Percentiles rank a stretch among this genome's conserved stretches.
Conservation (phyloP, 2,888 invertebrate species). For the Siphonodentalium dalli region DNA sequence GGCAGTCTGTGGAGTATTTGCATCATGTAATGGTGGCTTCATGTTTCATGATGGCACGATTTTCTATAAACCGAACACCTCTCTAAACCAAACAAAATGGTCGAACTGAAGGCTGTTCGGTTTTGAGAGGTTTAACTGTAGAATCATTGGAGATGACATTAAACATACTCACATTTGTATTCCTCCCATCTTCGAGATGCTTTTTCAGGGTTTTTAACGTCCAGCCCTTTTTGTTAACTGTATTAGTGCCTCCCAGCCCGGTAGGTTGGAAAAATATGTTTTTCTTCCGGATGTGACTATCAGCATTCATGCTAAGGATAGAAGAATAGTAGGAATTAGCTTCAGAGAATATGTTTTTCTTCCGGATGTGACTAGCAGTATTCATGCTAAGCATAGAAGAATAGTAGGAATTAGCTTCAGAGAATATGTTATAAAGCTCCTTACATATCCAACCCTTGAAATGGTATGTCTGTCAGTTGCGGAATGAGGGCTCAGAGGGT, state of each 20-base stretch:
- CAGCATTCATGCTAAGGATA: constrained; percentile 49
- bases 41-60: no score
- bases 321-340: no score
- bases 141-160: not conserved
- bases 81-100: not conserved
- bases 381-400: no score
- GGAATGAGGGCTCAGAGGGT: no score
- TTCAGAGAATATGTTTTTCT: constrained; percentile 36
- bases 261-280: constrained; percentile 37
- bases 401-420: no score
- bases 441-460: no score
- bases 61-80: no score
- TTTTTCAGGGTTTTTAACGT: constrained; percentile 52
- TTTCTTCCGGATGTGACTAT: constrained; percentile 39
- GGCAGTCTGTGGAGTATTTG: no score
- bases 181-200: constrained; percentile 52
- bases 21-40: no score
- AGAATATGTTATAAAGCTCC: constrained; percentile 40
- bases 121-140: not conserved
- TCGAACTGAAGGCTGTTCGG: not conserved
- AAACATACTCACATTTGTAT: constrained; percentile 42
- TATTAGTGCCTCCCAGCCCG: constrained; percentile 39
- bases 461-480: no score
- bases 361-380: constrained; percentile 42
- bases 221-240: constrained; percentile 44